These are phyloP conservation scores for Orientallactaga bullata DNA, from an alignment of 2,113 vertebrate genomes.

Conservation along the genomic window DNA sequence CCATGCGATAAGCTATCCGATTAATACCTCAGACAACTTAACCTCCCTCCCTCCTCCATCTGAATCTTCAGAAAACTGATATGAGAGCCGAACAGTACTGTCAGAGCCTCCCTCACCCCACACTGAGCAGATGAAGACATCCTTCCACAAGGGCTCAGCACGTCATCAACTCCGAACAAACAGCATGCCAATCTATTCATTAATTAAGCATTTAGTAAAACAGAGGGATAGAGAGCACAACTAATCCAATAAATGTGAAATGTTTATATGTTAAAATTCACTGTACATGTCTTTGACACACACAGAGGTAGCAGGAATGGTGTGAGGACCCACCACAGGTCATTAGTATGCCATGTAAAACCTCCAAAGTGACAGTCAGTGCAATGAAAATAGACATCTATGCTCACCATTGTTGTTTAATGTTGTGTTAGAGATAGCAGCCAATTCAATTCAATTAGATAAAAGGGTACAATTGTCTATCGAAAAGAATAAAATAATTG, in stretches of 20 bases:
- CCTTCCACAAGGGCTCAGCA: too few species aligned
- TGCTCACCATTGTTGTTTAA: background rate
- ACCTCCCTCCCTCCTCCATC: accelerated
- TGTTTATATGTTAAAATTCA: background rate
- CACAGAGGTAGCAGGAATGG: accelerated
- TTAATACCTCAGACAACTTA: background rate
- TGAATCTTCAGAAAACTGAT: background rate
- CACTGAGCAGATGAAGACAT: too few species aligned
- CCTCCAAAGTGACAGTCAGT: background rate
- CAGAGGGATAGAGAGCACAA: background rate
- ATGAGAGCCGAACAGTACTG: background rate
- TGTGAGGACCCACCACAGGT: background rate
- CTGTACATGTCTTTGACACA: accelerated
- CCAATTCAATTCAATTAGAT: background rate
- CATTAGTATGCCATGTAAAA: background rate
- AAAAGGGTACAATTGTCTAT: background rate
- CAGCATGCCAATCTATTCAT: background rate
- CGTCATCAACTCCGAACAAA: too few species aligned
- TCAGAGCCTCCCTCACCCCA: too few species aligned
- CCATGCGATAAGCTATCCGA: background rate
- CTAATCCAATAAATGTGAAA: background rate
- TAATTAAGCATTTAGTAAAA: background rate
- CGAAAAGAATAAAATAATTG: background rate
- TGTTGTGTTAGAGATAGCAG: background rate
- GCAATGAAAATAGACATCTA: background rate